Conservation (phyloP, 2,113 vertebrate species). For the Dipodomys merriami region DNA sequence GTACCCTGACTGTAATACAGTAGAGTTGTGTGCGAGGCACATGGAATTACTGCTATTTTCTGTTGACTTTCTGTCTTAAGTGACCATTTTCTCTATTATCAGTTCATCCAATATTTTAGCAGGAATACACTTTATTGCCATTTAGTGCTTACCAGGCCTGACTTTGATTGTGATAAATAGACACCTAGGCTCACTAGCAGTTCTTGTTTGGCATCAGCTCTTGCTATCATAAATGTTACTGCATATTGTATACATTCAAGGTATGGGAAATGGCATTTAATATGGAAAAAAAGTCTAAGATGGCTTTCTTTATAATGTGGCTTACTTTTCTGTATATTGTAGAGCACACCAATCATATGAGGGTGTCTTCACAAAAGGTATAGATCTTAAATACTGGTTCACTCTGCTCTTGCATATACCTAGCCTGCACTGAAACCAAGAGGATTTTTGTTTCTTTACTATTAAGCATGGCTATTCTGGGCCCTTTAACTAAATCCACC, state of each 20-base stretch:
- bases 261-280: constrained; percentile 53
- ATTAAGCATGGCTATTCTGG: constrained; percentile 43
- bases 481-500: constrained; percentile 59
- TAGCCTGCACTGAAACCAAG: constrained; percentile 20
- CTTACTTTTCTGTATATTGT: constrained; percentile 24
- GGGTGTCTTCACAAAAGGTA: background rate
- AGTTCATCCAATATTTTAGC: constrained; percentile 71
- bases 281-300: background rate
- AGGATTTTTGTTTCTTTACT: constrained; percentile 55
- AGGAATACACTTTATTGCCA: constrained; percentile 69
- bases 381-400: constrained; percentile 42
- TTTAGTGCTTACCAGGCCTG: constrained; percentile 25
- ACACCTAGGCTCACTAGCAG: constrained; percentile 43
- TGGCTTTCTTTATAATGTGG: background rate
- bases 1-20: background rate
- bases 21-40: background rate
- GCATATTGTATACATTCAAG: background rate
- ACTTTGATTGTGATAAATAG: constrained; percentile 59
- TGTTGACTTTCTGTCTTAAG: constrained; percentile 66
- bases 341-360: background rate
- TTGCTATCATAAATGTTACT: constrained; percentile 60
- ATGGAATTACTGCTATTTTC: constrained; percentile 67
- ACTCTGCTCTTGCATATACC: background rate
- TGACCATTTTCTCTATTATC: constrained; percentile 67
- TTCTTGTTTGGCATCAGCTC: constrained; percentile 51